These are phyloP conservation scores for Toxotes lorentzi DNA, from an alignment of 2,797 vertebrate genomes.

Conservation along the genomic window DNA sequence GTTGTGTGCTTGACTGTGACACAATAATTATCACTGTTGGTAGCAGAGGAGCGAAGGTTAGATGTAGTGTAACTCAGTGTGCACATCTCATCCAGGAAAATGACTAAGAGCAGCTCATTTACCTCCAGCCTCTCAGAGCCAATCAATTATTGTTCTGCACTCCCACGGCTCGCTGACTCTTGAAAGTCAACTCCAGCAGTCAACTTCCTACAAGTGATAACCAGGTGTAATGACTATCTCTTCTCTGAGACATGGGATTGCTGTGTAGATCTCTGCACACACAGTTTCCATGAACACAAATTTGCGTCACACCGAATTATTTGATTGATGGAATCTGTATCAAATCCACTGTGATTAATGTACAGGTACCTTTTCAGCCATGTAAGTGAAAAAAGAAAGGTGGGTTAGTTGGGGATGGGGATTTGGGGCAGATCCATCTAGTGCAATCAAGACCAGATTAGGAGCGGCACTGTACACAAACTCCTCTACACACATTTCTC, in stretches of 20 bases:
- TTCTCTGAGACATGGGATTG: background rate
- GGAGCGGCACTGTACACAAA: slow-evolving; percentile 50
- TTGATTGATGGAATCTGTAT: slow-evolving; percentile 46
- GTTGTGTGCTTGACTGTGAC: slow-evolving; percentile 28
- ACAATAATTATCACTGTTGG: slow-evolving; percentile 42
- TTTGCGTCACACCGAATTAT: slow-evolving; percentile 33
- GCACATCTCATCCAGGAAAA: slow-evolving; percentile 53
- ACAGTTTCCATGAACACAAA: slow-evolving; percentile 37
- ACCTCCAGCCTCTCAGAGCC: slow-evolving; percentile 56
- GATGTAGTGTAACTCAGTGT: slow-evolving; percentile 46
- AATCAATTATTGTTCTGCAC: slow-evolving; percentile 61
- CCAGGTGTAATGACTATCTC: slow-evolving; percentile 10
- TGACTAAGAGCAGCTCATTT: slow-evolving; percentile 60
- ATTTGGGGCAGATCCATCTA: slow-evolving; percentile 54
- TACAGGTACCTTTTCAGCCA: slow-evolving; percentile 33
- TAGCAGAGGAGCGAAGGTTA: slow-evolving; percentile 29
- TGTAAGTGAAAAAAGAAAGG: slow-evolving; percentile 18
- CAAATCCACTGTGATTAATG: slow-evolving; percentile 55
- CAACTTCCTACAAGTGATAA: slow-evolving; percentile 21
- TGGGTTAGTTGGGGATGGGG: slow-evolving; percentile 4
- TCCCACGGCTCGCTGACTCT: slow-evolving; percentile 50
- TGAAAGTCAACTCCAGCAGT: slow-evolving; percentile 60
- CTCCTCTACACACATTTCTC: slow-evolving; percentile 36
- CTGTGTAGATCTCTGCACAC: slow-evolving; percentile 1
- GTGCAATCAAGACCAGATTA: slow-evolving; percentile 54